A percentile compares a stretch with the other conserved stretches of the same genome.
Conservation (phyloP, 2,888 invertebrate genomes). For the Gandaritis pyraliata region DNA sequence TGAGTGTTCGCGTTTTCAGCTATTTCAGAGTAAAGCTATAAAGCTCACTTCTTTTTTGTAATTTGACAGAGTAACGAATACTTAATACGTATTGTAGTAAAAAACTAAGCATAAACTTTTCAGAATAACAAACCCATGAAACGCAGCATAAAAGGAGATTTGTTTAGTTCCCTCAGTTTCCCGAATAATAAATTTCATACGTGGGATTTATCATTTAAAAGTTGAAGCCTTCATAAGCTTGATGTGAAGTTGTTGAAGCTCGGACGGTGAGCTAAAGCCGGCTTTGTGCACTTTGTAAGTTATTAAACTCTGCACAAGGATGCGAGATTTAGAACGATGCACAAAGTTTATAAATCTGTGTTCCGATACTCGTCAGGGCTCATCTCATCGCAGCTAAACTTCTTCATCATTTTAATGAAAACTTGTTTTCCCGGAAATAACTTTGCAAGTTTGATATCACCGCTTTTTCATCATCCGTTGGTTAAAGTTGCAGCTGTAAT, state of each 20-base stretch:
- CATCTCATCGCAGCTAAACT: not conserved
- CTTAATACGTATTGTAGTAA: no score
- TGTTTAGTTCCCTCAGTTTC: not conserved
- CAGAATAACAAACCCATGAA: not conserved
- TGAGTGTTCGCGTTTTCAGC: no score
- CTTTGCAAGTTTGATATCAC: not conserved
- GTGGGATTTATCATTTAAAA: slow-evolving; percentile 1
- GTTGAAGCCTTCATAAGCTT: slow-evolving; percentile 2
- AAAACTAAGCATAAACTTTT: not conserved
- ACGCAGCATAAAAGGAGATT: not conserved
- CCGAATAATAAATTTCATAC: not conserved
- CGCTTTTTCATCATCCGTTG: not conserved
- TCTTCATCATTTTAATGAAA: not conserved
- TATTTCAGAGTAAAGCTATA: no score
- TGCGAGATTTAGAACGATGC: slow-evolving; percentile 4
- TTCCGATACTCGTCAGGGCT: slow-evolving; percentile 7
- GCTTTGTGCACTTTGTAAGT: slow-evolving; percentile 12
- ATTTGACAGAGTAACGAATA: no score
- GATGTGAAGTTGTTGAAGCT: slow-evolving; percentile 1
- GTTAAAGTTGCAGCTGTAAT: not conserved
- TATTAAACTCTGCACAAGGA: slow-evolving; percentile 3
- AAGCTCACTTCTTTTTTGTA: no score
- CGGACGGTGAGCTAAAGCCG: not conserved
- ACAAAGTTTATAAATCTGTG: slow-evolving; percentile 15
- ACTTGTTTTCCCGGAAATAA: not conserved